Percentiles rank a stretch among this genome's conserved stretches.
These are phyloP conservation scores for Odontophorus gujanensis DNA, from an alignment of 2,113 vertebrate species.

Conservation along the genomic window DNA sequence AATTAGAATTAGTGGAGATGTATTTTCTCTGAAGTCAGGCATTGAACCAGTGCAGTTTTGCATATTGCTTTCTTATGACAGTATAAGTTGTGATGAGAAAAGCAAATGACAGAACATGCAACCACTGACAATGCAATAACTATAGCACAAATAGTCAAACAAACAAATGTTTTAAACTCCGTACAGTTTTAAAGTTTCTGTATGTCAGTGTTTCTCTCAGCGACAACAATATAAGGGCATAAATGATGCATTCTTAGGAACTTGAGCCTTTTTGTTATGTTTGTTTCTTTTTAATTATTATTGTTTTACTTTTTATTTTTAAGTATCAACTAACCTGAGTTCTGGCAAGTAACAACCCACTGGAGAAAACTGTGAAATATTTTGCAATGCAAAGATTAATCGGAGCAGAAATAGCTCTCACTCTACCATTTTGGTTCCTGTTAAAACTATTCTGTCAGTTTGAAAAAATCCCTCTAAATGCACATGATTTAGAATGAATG, in stretches of 20 bases:
- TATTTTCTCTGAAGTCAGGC: constrained; percentile 38
- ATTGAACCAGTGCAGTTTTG: constrained; percentile 28
- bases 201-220: background rate
- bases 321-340: background rate
- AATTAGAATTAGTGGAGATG: constrained; percentile 4
- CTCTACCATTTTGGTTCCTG: background rate
- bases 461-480: background rate
- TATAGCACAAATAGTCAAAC: constrained; percentile 3
- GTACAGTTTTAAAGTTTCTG: background rate
- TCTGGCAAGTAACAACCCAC: background rate
- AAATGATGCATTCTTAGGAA: background rate
- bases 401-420: constrained; percentile 15
- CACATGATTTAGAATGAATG: background rate
- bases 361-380: background rate
- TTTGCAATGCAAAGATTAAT: constrained; percentile 33
- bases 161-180: constrained; percentile 2
- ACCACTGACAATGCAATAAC: constrained; percentile 26
- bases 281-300: too few relatives aligned
- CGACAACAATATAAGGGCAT: background rate
- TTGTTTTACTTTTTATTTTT: background rate
- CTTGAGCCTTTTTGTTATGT: background rate
- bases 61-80: constrained; percentile 34
- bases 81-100: constrained; percentile 34
- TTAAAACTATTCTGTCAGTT: background rate
- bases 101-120: constrained; percentile 41